Base-by-base conservation (phyloP, 2,113 vertebrate genomes). In the Bujurquina vittata region DNA sequence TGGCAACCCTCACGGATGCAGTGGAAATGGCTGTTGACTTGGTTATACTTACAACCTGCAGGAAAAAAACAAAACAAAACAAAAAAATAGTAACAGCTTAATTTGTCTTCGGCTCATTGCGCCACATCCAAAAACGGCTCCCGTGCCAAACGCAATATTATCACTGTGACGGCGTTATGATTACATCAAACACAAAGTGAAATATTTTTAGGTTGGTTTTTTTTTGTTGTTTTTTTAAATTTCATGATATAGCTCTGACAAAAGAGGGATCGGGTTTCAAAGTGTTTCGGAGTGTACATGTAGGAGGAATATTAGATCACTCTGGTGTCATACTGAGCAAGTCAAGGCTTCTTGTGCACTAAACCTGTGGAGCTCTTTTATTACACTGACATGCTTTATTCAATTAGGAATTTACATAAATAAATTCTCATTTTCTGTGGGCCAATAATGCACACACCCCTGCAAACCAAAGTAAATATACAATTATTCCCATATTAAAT, bases 21-120 rank as follows among this genome's bases (percentile, higher is more conserved):
- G 94, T 99, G 98, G 95, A 99, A 99, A 93, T 99, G 98, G 90
- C 98, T 99, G 94, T 99, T 99, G 92, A 99, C 97, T 94, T 99
- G 98, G 96, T 99, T 99, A 92, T 99, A 99, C 89, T 99, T 99
- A 91, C 98, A 99, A 84, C 98, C 98, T 99, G 91, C 0, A n/a
- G 76, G 75, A 58, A 86, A 56, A 77, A 78, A 86, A 10, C 46
- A 33, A 74, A 67, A 2, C 17, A 67, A 83, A 55, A 37, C 79
- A 62, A 2, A 20, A 67, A 83, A 52, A 40, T 80, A 76, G 84
- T 86, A 63, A 86, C 76, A 69, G 84, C 80, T 89, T 35, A 57
- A 87, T 89, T 85, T 57, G 77, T 81, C 77, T 80, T 54, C 26
- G 77, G 75, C 74, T 84, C 56, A 69, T 61, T 65, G 86, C 3